Conservation (phyloP, 53 echinoderm and acorn worm genomes). For the Echinometra lucunter region DNA sequence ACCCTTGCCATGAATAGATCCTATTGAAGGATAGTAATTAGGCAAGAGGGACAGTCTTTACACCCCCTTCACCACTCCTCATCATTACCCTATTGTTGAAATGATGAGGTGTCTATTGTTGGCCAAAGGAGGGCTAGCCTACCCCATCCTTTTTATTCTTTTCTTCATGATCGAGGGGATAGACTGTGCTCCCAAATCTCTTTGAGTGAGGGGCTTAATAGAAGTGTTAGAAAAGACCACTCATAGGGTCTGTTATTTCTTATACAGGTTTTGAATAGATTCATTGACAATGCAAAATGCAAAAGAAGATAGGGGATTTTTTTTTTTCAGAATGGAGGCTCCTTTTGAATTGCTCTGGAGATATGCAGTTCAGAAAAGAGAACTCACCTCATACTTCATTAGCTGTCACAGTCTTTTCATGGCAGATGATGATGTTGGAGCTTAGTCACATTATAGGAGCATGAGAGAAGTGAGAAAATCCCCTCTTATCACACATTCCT, state of each 20-base stretch:
- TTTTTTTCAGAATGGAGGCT: not conserved
- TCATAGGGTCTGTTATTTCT: slow-evolving; percentile 31
- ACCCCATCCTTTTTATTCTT: not conserved
- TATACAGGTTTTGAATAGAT: slow-evolving; percentile 3
- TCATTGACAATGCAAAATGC: not conserved
- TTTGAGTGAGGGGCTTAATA: slow-evolving; percentile 1
- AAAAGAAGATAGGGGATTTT: not conserved
- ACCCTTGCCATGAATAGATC: not conserved
- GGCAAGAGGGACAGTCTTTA: slow-evolving; percentile 69
- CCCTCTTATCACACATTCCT: slow-evolving; percentile 39
- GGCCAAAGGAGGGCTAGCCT: slow-evolving; percentile 43
- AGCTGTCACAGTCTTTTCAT: not conserved
- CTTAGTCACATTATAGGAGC: not conserved
- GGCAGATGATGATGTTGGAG: not conserved
- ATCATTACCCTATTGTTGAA: slow-evolving; percentile 64
- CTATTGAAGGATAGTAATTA: slow-evolving; percentile 63
- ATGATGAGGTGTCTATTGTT: slow-evolving; percentile 65
- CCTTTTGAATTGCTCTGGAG: not conserved
- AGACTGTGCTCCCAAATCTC: slow-evolving; percentile 17
- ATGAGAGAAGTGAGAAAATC: slow-evolving; percentile 25
- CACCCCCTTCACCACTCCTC: slow-evolving; percentile 69
- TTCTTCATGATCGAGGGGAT: not conserved
- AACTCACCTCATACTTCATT: slow-evolving; percentile 12
- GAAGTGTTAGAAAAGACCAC: not conserved
- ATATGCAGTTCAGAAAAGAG: not conserved